These are phyloP conservation scores for Oikopleura albicans DNA, from an alignment of 23 tunicate genomes.

Conservation along the genomic window DNA sequence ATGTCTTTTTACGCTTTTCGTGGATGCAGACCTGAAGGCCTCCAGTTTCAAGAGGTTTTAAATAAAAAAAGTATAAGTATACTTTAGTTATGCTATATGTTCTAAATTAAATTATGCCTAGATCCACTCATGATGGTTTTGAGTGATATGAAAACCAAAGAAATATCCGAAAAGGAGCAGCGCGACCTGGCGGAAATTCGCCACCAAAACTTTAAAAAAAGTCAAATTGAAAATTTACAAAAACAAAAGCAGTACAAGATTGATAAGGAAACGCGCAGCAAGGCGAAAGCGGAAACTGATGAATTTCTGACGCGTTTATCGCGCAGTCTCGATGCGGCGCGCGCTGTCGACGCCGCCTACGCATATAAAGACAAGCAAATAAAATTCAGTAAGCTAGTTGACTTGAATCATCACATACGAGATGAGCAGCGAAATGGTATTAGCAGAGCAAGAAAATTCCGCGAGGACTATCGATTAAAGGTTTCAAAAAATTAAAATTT, in stretches of 20 bases:
- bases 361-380: neutral
- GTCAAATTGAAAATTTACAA: neutral
- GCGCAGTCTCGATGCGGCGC: constrained; percentile 5
- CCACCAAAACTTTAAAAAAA: neutral
- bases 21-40: too few relatives aligned
- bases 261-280: neutral
- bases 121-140: too few relatives aligned
- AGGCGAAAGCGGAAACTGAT: neutral
- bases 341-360: neutral
- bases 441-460: neutral
- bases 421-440: neutral
- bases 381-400: neutral
- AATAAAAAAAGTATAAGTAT: too few relatives aligned
- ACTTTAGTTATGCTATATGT: too few relatives aligned
- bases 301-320: neutral
- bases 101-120: too few relatives aligned
- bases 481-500: too few relatives aligned
- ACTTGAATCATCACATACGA: neutral
- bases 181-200: neutral
- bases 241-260: neutral
- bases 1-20: too few relatives aligned
- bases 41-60: too few relatives aligned
- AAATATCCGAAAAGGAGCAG: neutral
- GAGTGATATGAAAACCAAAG: neutral
- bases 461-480: neutral